These are phyloP conservation scores for Alfaro cultratus DNA, from an alignment of 2,797 vertebrate genomes.

Conservation along the genomic window DNA sequence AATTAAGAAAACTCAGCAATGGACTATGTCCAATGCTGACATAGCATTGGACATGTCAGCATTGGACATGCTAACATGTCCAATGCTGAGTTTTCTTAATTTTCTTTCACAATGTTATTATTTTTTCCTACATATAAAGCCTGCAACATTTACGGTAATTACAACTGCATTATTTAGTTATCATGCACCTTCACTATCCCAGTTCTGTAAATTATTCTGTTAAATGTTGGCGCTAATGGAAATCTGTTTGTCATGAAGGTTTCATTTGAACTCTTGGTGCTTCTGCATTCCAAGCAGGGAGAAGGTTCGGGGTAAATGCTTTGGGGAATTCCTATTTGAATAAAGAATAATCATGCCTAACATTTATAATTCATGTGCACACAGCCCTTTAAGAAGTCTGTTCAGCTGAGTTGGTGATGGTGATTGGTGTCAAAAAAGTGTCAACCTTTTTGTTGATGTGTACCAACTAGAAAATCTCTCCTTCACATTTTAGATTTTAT, in stretches of 20 bases:
- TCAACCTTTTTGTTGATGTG: background rate
- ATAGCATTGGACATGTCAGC: no score
- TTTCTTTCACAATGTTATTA: background rate
- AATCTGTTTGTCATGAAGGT: slow-evolving; percentile 63
- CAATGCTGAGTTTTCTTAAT: background rate
- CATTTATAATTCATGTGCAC: slow-evolving; percentile 75
- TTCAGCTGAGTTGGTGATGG: slow-evolving; percentile 59
- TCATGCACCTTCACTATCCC: slow-evolving; percentile 13
- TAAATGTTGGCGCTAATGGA: slow-evolving; percentile 62
- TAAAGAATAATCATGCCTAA: slow-evolving; percentile 66
- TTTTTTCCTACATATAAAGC: background rate
- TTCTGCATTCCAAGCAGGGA: slow-evolving; percentile 63
- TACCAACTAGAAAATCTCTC: background rate
- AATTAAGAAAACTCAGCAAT: no score
- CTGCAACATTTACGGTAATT: background rate
- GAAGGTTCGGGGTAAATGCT: slow-evolving; percentile 47
- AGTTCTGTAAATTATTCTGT: slow-evolving; percentile 37
- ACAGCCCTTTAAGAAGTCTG: slow-evolving; percentile 57
- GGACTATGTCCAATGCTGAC: no score
- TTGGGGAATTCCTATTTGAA: slow-evolving; percentile 73
- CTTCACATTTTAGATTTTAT: background rate
- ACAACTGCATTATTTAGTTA: slow-evolving; percentile 13
- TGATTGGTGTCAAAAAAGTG: slow-evolving; percentile 52
- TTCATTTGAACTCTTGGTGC: slow-evolving; percentile 56
- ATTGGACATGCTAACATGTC: no score